Conservation (phyloP, 2,888 invertebrate species). For the Venusia cambrica region DNA sequence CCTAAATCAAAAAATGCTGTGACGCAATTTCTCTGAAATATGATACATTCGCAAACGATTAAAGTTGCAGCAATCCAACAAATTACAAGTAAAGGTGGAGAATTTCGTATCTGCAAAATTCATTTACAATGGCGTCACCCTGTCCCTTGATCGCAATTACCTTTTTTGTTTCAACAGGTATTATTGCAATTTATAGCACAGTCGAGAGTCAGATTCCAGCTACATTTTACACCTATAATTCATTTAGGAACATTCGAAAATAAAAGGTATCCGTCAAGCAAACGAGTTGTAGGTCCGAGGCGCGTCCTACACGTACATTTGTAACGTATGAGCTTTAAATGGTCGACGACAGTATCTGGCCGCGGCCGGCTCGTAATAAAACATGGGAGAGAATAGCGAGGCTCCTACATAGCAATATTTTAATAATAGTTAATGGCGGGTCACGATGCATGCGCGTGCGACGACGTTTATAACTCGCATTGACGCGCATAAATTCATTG, state of each 20-base stretch:
- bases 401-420: conserved; percentile 75
- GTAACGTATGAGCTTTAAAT: conserved; percentile 74
- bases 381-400: conserved; percentile 73
- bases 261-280: conserved; percentile 48
- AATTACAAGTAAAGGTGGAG: conserved; percentile 20
- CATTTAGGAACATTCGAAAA: conserved; percentile 63
- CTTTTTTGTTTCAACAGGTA: conserved; percentile 49
- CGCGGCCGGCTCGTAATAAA: conserved; percentile 64
- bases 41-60: conserved; percentile 23
- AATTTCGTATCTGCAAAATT: conserved; percentile 33
- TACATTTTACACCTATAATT: conserved; percentile 67
- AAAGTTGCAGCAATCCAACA: conserved; percentile 18
- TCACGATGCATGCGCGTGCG: conserved; percentile 66
- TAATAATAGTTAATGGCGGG: conserved; percentile 79
- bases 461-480: conserved; percentile 74
- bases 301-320: conserved; percentile 68
- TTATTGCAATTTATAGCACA: conserved; percentile 64
- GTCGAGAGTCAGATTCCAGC: conserved; percentile 56
- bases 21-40: conserved; percentile 21
- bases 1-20: conserved; percentile 40
- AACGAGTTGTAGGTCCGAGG: conserved; percentile 43
- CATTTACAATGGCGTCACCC: conserved; percentile 40
- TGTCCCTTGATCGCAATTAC: conserved; percentile 47
- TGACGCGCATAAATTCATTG: conserved; percentile 72
- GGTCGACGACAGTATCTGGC: conserved; percentile 73